phyloP scores from a whole-genome alignment of 2,797 vertebrate genomes.

The Neosilurus mollespiculum region DNA sequence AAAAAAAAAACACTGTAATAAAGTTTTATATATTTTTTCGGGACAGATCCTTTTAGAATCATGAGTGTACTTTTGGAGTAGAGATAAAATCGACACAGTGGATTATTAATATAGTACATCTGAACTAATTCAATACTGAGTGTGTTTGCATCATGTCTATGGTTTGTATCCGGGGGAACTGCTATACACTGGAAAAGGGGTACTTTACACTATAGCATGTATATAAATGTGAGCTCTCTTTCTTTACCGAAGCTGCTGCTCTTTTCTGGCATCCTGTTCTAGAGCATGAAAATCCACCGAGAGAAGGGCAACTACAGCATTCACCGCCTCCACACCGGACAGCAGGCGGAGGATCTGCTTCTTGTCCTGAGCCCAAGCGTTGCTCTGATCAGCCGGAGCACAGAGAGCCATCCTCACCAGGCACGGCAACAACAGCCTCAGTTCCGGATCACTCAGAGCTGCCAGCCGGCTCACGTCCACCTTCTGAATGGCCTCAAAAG shows the following conservation, averaged over 20 bases:
- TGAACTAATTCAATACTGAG: too few relatives aligned
- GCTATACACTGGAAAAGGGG: too few relatives aligned
- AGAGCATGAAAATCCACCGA: slow-evolving; percentile 97
- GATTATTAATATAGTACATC: too few relatives aligned
- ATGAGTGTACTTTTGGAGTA: too few relatives aligned
- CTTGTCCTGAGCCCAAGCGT: slow-evolving; percentile 96
- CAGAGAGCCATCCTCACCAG: slow-evolving; percentile 97
- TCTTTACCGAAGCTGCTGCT: slow-evolving; percentile 90
- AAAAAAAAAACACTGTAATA: too few relatives aligned
- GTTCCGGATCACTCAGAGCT: slow-evolving; percentile 90
- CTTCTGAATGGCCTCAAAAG: slow-evolving; percentile 98
- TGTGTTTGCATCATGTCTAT: too few relatives aligned
- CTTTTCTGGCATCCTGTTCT: slow-evolving; percentile 96
- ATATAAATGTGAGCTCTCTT: neutral
- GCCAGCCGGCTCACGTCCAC: slow-evolving; percentile 90
- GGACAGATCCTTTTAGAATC: too few relatives aligned
- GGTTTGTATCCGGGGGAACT: too few relatives aligned
- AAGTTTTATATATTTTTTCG: too few relatives aligned
- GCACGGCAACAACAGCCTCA: slow-evolving; percentile 91
- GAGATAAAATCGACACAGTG: too few relatives aligned
- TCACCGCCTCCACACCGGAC: slow-evolving; percentile 95
- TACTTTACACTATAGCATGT: neutral
- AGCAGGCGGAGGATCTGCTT: slow-evolving; percentile 95
- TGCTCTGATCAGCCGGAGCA: slow-evolving; percentile 96
- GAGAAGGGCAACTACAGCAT: slow-evolving; percentile 92